Conservation (phyloP, 2,797 vertebrate species). For the Oceanodroma leucorhoa region DNA sequence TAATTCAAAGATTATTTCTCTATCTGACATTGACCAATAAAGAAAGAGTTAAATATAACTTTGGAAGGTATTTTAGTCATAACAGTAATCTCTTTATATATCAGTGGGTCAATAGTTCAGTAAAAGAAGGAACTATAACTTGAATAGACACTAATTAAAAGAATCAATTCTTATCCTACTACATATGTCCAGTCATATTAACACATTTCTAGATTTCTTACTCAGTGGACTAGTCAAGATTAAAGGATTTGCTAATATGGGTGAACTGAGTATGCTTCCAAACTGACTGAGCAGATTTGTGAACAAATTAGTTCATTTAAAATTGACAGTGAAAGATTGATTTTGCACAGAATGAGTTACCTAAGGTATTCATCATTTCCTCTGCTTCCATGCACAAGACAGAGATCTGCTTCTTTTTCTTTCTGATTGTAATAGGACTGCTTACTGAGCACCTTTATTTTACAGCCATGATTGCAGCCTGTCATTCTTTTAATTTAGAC, state of each 20-base stretch:
- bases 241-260: constrained; percentile 98
- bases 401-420: constrained; percentile 76
- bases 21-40: constrained; percentile 28
- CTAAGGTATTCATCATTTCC: constrained; percentile 84
- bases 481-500: constrained; percentile 84
- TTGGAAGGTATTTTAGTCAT: constrained; percentile 64
- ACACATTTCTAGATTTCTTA: constrained; percentile 90
- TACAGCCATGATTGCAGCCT: constrained; percentile 80
- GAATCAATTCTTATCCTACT: constrained; percentile 93
- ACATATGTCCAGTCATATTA: constrained; percentile 96
- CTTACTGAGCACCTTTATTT: constrained; percentile 84
- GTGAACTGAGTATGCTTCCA: constrained; percentile 91
- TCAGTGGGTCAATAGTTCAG: constrained; percentile 82
- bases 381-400: constrained; percentile 75
- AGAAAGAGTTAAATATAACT: constrained; percentile 73
- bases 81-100: constrained; percentile 74
- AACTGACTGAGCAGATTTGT: constrained; percentile 92
- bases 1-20: constrained; percentile 32
- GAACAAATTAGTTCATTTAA: constrained; percentile 96
- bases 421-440: constrained; percentile 84
- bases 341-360: constrained; percentile 83
- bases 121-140: constrained; percentile 78
- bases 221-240: constrained; percentile 93
- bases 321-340: constrained; percentile 92
- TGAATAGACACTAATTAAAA: constrained; percentile 96